Evolutionary conservation across 2,888 invertebrate species (phyloP).

Genomic region (Nomada goodeniana): DNA sequence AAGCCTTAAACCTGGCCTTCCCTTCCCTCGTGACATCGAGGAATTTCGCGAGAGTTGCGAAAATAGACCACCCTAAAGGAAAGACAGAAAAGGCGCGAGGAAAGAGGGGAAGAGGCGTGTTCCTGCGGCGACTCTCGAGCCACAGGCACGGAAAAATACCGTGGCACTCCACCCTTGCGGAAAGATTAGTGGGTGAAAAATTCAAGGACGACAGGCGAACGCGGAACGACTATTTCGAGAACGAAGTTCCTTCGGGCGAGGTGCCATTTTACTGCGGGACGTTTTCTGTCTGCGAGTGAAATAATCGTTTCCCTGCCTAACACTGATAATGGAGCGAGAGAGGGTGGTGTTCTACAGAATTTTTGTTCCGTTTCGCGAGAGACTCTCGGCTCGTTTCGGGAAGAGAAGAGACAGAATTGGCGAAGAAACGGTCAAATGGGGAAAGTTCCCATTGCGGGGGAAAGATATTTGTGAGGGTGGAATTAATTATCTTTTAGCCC

Average conservation of each 20-base stretch:
- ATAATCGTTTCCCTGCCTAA: not conserved
- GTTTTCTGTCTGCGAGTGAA: not conserved
- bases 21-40: slow-evolving; percentile 47
- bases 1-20: slow-evolving; percentile 36
- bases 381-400: too few species aligned
- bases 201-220: slow-evolving; percentile 50
- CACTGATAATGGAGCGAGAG: not conserved
- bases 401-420: too few species aligned
- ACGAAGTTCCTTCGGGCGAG: not conserved
- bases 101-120: not conserved
- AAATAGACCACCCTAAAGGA: slow-evolving; percentile 66
- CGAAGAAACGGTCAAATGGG: too few species aligned
- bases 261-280: not conserved
- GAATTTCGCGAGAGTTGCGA: slow-evolving; percentile 62
- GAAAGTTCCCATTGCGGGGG: too few species aligned
- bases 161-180: slow-evolving; percentile 50
- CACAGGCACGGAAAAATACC: slow-evolving; percentile 38
- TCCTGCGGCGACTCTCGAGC: slow-evolving; percentile 15
- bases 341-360: too few species aligned
- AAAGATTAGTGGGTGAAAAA: slow-evolving; percentile 61
- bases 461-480: too few species aligned
- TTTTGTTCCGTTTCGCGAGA: too few species aligned
- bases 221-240: slow-evolving; percentile 19
- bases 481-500: not conserved
- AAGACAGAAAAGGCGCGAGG: not conserved